phyloP scores from a whole-genome alignment of 2,797 vertebrate genomes.

The Taeniopygia guttata region DNA sequence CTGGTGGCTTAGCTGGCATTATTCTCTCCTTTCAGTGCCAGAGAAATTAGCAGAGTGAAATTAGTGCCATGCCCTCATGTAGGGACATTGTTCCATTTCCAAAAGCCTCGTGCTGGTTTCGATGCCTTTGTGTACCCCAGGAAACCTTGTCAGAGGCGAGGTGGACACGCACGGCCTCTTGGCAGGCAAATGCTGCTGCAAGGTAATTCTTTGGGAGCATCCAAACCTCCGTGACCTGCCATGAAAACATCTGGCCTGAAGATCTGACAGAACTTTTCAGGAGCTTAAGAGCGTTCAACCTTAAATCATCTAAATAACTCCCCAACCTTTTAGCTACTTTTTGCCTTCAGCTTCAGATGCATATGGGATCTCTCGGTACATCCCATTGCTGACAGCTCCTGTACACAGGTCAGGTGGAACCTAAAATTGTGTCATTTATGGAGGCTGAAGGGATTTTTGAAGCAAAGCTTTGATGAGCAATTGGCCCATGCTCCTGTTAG shows the following conservation, averaged over 20 bases:
- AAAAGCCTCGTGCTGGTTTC: neutral
- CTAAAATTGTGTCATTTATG: neutral
- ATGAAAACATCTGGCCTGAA: constrained; percentile 8
- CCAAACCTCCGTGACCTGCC: neutral
- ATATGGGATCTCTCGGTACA: neutral
- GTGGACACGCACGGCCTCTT: neutral
- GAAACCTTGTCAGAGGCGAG: neutral
- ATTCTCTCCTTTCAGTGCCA: neutral
- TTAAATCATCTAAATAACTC: neutral
- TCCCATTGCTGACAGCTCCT: neutral
- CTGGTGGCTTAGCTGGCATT: constrained; percentile 9
- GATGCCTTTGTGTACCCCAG: constrained; percentile 1
- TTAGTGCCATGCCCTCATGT: constrained; percentile 12
- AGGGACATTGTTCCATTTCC: neutral
- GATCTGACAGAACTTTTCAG: neutral
- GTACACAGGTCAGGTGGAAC: neutral
- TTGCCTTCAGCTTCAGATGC: neutral
- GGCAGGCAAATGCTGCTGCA: neutral
- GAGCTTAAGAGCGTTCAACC: neutral
- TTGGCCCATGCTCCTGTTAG: neutral
- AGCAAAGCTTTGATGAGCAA: neutral
- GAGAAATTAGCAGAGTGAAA: constrained; percentile 48
- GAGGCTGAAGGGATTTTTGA: neutral
- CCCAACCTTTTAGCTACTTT: neutral
- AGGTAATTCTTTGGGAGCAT: neutral